Conservation (phyloP, 2,888 invertebrate genomes). For the Apotomis betuletana region DNA sequence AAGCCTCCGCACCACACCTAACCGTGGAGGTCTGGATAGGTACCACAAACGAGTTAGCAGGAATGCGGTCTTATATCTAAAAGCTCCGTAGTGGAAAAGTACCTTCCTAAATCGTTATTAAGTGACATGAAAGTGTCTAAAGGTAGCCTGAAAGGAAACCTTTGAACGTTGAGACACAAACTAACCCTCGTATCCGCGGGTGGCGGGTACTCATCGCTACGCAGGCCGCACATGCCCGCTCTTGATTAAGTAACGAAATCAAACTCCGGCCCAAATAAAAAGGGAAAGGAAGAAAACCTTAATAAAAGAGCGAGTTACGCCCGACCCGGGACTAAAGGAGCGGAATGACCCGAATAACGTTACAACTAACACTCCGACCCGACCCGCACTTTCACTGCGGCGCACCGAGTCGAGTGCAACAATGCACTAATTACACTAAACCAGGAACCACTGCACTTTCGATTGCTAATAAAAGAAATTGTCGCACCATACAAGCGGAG, state of each 20-base stretch:
- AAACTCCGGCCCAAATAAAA: constrained; percentile 11
- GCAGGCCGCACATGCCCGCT: constrained; percentile 13
- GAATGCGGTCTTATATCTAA: not conserved
- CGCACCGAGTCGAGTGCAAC: constrained; percentile 19
- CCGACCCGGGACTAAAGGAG: constrained; percentile 1
- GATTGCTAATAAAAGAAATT: constrained; percentile 35
- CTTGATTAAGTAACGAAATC: constrained; percentile 35
- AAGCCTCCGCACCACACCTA: no score
- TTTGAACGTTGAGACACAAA: not conserved
- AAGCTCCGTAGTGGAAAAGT: not conserved
- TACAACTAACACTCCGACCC: constrained; percentile 20
- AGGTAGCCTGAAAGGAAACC: not conserved
- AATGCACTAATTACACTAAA: constrained; percentile 38
- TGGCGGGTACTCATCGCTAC: not conserved
- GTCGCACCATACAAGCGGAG: constrained; percentile 29
- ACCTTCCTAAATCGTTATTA: not conserved
- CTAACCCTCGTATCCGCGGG: not conserved
- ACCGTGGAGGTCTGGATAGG: no score
- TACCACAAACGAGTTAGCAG: no score
- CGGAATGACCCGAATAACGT: constrained; percentile 26
- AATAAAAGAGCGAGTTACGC: constrained; percentile 4
- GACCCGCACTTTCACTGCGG: constrained; percentile 35
- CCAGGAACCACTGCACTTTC: constrained; percentile 35
- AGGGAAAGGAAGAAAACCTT: constrained; percentile 14
- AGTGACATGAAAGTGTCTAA: not conserved